Base-by-base conservation (phyloP, 2,797 vertebrate species). In the Cirrhinus molitorella region DNA sequence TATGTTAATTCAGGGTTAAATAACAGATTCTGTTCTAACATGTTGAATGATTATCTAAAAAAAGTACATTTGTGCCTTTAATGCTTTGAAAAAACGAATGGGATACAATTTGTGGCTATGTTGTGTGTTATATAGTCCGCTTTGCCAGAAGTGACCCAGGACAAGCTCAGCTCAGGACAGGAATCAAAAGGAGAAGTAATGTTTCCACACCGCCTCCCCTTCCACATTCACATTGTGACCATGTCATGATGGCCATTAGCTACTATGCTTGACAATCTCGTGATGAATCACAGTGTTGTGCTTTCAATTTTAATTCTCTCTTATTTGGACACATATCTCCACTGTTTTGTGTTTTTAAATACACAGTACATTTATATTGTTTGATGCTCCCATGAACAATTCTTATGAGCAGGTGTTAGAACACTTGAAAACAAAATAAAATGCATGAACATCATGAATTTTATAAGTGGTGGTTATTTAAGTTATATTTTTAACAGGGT, bases 131-230 rank as follows among this genome's bases (percentile, higher is more conserved):
- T n/a, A 53, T 16, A 19, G 49, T 25, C n/a, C 1, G 11, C 28
- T 37, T 16, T 55, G 49, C 37, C 3, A 1, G 65, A 13, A 43
- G 21, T 45, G 37, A 55, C 68, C 31, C 31, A 21, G 37, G 53
- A 66, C 47, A 78, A 28, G 14, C 65, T 78, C 49, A 45, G 45
- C 66, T 82, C 51, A 70, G 68, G 66, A 31, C 76, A 63, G 51
- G 37, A 49, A 28, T 40, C 66, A 59, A 87, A 85, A 83, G 71
- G 4, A 70, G 83, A 85, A 87, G 75, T 72, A 61, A 79, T 51
- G 51, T 79, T 72, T 79, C 66, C 68, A 49, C 74, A 70, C 23
- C 19, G 49, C 13, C 72, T 40, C 37, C 45, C 71, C 70, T 77
- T 76, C 45, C 70, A 63, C 68, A 57, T 65, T 80, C 67, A 80